Conservation (phyloP, 2,113 vertebrate species). For the Labeo catla region DNA sequence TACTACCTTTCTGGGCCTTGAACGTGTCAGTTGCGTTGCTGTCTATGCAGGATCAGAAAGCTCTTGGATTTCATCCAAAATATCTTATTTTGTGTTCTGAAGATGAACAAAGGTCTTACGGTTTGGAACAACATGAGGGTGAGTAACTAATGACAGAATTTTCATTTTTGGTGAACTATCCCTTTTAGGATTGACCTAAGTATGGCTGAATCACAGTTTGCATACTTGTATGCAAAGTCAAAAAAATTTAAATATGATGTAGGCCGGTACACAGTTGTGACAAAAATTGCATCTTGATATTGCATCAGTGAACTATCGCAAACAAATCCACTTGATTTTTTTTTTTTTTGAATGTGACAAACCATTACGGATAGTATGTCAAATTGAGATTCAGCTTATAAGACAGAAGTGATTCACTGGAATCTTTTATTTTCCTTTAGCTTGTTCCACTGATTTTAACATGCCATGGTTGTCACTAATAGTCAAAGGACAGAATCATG, state of each 20-base stretch:
- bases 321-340: not conserved
- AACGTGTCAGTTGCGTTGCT: no score
- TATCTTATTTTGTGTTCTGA: no score
- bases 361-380: not conserved
- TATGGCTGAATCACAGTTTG: slow-evolving; percentile 14
- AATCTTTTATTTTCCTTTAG: slow-evolving; percentile 6
- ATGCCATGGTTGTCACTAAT: slow-evolving; percentile 17
- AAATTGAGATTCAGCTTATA: not conserved
- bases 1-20: no score
- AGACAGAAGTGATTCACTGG: not conserved
- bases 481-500: slow-evolving; percentile 1
- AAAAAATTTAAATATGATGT: no score
- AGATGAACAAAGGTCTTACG: no score
- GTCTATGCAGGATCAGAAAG: no score
- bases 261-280: no score
- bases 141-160: no score
- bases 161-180: no score
- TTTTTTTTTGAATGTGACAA: not conserved
- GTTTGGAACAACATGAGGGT: no score
- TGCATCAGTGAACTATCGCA: not conserved
- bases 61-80: no score
- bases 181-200: not conserved
- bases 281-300: not conserved
- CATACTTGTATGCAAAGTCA: not conserved
- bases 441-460: slow-evolving; percentile 15